Evolutionary conservation across 2,113 vertebrate genomes (phyloP).

Genomic region (Aegithalos caudatus): DNA sequence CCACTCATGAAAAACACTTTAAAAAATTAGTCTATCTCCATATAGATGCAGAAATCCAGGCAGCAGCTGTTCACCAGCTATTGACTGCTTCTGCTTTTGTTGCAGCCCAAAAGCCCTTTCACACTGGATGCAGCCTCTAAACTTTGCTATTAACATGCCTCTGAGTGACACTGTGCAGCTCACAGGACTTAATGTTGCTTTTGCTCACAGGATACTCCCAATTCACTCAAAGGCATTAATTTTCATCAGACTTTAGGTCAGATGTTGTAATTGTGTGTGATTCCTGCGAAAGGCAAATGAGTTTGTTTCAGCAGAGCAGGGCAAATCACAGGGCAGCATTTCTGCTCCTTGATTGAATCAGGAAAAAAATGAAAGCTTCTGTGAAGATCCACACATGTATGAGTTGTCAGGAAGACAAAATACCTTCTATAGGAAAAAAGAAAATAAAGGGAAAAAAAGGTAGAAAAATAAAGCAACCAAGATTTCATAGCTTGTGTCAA

Average conservation of each 20-base stretch:
- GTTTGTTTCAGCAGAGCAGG: background rate
- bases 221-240: background rate
- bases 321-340: background rate
- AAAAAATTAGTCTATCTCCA: background rate
- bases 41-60: background rate
- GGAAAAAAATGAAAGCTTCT: background rate
- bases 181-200: background rate
- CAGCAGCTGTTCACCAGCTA: background rate
- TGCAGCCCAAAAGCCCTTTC: background rate
- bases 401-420: background rate
- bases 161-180: background rate
- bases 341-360: background rate
- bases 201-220: background rate
- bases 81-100: background rate
- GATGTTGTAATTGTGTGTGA: rapidly evolving
- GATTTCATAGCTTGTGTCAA: background rate
- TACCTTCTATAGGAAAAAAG: background rate
- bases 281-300: rapidly evolving
- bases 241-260: background rate
- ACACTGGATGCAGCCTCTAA: background rate
- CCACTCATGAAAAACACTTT: background rate
- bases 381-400: background rate
- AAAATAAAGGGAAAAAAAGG: background rate
- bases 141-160: background rate
- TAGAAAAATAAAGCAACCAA: background rate